A percentile compares a stretch with the other conserved stretches of the same genome.
Evolutionary conservation across 2,888 invertebrate species (phyloP).

Genomic region (Agonopterix heracliana): DNA sequence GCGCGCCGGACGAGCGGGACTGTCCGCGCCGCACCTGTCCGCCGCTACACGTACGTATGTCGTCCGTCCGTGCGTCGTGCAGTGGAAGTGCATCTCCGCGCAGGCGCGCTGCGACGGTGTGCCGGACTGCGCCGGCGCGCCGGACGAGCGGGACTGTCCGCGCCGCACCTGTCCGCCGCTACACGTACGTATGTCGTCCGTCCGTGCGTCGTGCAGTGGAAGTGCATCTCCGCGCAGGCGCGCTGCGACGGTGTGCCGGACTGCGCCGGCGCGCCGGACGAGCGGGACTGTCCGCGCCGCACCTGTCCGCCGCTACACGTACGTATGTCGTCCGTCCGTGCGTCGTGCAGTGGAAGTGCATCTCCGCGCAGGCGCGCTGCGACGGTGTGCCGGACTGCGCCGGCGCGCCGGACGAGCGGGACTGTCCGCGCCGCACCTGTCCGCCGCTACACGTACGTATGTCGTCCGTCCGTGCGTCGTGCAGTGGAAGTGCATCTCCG

Average conservation of each 20-base stretch:
- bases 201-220: too few species aligned
- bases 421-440: constrained; percentile 82
- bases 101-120: constrained; percentile 82
- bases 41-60: constrained; percentile 77
- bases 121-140: constrained; percentile 81
- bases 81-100: constrained; percentile 80
- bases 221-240: constrained; percentile 78
- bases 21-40: constrained; percentile 83
- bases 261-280: constrained; percentile 84
- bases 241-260: constrained; percentile 84
- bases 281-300: constrained; percentile 80
- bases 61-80: too few species aligned
- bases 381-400: constrained; percentile 84
- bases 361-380: constrained; percentile 79
- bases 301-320: constrained; percentile 81
- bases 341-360: constrained; percentile 81
- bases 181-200: too few species aligned
- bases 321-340: too few species aligned
- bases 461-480: too few species aligned
- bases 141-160: constrained; percentile 84
- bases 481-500: constrained; percentile 81
- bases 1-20: constrained; percentile 82
- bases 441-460: constrained; percentile 79
- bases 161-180: constrained; percentile 80
- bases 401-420: constrained; percentile 82